These are phyloP conservation scores for Bufotes viridis DNA, from an alignment of 2,797 vertebrate genomes.

Conservation along the genomic window DNA sequence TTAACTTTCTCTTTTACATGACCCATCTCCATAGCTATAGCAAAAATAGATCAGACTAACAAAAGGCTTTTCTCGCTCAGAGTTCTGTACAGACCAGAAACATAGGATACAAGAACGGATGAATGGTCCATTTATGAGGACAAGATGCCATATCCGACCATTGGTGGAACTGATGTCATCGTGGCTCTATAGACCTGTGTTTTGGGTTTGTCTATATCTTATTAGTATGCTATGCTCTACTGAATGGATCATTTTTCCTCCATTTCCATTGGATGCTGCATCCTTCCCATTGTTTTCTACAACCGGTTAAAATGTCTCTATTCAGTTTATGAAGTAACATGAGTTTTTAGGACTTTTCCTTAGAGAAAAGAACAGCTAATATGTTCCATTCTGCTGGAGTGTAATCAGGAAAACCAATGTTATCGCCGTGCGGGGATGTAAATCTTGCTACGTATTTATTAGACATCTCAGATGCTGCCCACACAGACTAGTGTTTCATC, in stretches of 20 bases:
- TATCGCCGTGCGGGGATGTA: not conserved
- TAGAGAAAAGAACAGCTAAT: conserved; percentile 26
- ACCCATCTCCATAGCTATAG: conserved; percentile 22
- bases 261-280: not conserved
- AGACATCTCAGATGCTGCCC: conserved; percentile 23
- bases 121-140: conserved; percentile 35
- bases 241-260: not conserved
- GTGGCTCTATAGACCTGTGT: not conserved
- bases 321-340: not conserved
- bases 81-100: not conserved
- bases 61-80: conserved; percentile 20
- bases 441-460: conserved; percentile 33
- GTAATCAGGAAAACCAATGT: not conserved
- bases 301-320: not conserved
- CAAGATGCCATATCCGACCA: conserved; percentile 13
- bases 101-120: conserved; percentile 13
- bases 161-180: conserved; percentile 39
- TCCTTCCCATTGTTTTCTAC: not conserved
- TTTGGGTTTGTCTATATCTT: not conserved
- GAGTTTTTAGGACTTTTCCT: not conserved
- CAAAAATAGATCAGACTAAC: conserved; percentile 30
- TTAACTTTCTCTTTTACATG: not conserved
- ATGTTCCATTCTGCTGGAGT: conserved; percentile 14
- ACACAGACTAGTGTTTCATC: conserved; percentile 21
- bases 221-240: not conserved